phyloP scores from a whole-genome alignment of 2,888 invertebrate genomes.

The Clistopyga incitator region DNA sequence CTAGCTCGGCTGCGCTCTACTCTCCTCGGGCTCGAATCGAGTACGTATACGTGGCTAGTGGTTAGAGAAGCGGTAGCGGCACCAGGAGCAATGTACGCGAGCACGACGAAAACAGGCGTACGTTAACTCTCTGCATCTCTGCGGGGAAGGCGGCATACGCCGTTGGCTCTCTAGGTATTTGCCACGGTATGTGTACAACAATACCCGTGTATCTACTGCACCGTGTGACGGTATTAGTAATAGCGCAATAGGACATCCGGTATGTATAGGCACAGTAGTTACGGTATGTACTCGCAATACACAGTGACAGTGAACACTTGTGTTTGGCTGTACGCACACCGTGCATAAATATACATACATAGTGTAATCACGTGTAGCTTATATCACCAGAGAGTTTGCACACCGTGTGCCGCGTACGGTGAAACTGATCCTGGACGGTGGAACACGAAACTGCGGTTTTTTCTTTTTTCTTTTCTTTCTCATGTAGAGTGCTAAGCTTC shows the following conservation, averaged over 20 bases:
- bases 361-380: conserved; percentile 13
- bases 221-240: conserved; percentile 6
- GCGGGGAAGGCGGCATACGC: conserved; percentile 2
- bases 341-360: conserved; percentile 22
- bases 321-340: conserved; percentile 32
- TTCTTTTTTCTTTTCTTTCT: not conserved
- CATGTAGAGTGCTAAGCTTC: too few species aligned
- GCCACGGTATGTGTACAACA: conserved; percentile 29
- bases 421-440: conserved; percentile 2
- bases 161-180: conserved; percentile 37
- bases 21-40: not conserved
- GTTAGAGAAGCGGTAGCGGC: too few species aligned
- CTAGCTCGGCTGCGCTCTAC: conserved; percentile 11
- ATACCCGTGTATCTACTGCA: conserved; percentile 3
- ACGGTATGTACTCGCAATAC: not conserved
- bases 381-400: conserved; percentile 19
- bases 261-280: conserved; percentile 6
- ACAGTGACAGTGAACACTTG: conserved; percentile 25
- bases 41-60: not conserved
- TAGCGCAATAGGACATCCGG: not conserved
- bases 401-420: not conserved
- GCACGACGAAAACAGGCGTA: conserved; percentile 12
- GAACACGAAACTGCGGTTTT: not conserved
- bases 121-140: conserved; percentile 45
- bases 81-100: conserved; percentile 6